These are phyloP conservation scores for Girardia tigrina DNA, from an alignment of 2,888 invertebrate genomes.

Conservation along the genomic window DNA sequence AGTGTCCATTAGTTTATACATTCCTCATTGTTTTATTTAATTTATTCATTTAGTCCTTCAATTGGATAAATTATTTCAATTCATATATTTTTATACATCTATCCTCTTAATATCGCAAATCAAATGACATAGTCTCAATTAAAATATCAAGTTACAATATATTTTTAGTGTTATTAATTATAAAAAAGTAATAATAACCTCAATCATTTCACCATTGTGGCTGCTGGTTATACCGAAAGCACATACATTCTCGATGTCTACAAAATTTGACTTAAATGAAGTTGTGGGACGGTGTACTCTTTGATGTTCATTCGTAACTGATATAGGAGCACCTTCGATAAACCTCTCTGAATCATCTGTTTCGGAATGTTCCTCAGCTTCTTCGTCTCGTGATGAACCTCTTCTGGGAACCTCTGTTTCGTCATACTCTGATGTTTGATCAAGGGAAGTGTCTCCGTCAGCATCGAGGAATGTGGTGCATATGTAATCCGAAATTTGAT, in stretches of 20 bases:
- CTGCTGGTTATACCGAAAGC: background rate
- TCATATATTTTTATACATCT: too few relatives aligned
- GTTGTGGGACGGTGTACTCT: background rate
- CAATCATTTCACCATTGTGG: background rate
- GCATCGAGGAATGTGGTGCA: conserved; percentile 80
- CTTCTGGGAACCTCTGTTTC: background rate
- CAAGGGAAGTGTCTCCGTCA: conserved; percentile 16
- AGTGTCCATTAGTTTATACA: too few relatives aligned
- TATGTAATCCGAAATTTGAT: conserved; percentile 92
- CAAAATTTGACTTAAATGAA: background rate
- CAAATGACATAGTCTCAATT: too few relatives aligned
- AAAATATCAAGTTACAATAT: too few relatives aligned
- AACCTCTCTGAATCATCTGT: conserved; percentile 3
- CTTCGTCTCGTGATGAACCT: conserved; percentile 1
- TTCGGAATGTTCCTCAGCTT: conserved; percentile 15
- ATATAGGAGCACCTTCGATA: background rate
- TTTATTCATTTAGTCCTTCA: too few relatives aligned
- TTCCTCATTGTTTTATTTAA: too few relatives aligned
- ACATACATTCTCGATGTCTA: background rate
- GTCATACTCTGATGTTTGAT: conserved; percentile 18
- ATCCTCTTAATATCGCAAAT: too few relatives aligned
- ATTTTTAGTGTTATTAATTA: too few relatives aligned
- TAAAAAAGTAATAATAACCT: background rate
- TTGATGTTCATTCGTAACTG: conserved; percentile 1
- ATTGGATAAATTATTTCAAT: too few relatives aligned